Base-by-base conservation (phyloP, 1,140 invertebrate genomes). In the Aphis craccivora region DNA sequence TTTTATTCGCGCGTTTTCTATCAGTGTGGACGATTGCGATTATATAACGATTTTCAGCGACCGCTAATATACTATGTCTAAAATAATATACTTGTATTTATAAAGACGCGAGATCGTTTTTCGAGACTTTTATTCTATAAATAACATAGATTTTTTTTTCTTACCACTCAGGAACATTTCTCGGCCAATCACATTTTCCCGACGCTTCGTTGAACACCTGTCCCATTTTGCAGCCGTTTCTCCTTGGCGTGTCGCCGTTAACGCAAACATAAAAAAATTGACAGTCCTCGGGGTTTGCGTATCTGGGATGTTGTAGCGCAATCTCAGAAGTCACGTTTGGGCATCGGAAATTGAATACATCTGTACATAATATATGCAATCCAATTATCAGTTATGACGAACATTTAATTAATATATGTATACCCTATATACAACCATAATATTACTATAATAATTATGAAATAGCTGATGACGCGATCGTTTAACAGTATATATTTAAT, bases 261-360 rank as follows among this genome's bases (percentile, higher is more conserved):
- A 98, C 97, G 95, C 98, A 98, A 3, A 99, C 98, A 95, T 98
- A 99, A 95, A 98, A 98, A 95, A 96, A 98, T 95, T 98, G 98
- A 94, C 98, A 99, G 95, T 99, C 98, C 81, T 98, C 97, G n/a
- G 97, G 97, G 95, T 98, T 98, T 3, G 98, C 96, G 94, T 98
- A 98, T 1, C 98, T 96, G 0, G 98, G 98, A 95, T 99, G 98
- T 2, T 97, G 97, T 2, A 96, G 96, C 0, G 96, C 97, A 83
- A 96, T 96, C 0, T 96, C 96, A 91, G 97, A 97, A 94, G 97
- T 97, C 23, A 97, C 97, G 94, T 97, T 96, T 1, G 98, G 98
- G 94, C 98, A 99, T 20, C 97, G 96, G 95, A 99, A 99, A 94
- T 97, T 96, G 95, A 98, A 98, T 2, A 98, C 96, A 67, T 98